A percentile compares a stretch with the other conserved stretches of the same genome.
These are phyloP conservation scores for Ectobius pallidus DNA, from an alignment of 2,888 invertebrate genomes.

Conservation along the genomic window DNA sequence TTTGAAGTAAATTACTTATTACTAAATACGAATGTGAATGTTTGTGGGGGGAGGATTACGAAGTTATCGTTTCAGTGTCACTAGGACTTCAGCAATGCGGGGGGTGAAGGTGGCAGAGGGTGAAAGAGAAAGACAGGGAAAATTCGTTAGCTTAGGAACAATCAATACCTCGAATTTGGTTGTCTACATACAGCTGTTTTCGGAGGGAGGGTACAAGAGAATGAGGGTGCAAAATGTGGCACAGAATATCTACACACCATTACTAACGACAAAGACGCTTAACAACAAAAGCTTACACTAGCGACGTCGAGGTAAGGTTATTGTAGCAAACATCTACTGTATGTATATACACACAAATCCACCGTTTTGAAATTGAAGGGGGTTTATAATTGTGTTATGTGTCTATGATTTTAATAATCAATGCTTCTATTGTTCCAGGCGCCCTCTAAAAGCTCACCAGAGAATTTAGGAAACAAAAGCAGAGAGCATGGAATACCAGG, in stretches of 20 bases:
- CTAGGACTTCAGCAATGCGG: no score
- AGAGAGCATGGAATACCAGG: slow-evolving; percentile 5
- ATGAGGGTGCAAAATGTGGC: background rate
- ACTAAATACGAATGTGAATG: background rate
- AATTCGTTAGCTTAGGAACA: background rate
- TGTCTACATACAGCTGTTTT: no score
- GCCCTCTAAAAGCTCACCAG: background rate
- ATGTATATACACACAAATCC: background rate
- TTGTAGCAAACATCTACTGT: no score
- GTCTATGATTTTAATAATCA: slow-evolving; percentile 25
- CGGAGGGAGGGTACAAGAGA: no score
- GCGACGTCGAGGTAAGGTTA: background rate
- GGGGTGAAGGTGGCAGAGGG: no score
- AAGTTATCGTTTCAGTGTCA: slow-evolving; percentile 5
- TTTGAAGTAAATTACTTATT: background rate
- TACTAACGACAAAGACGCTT: background rate
- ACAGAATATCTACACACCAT: background rate
- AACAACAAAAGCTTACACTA: background rate
- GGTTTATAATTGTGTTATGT: slow-evolving; percentile 27
- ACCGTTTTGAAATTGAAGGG: slow-evolving; percentile 5
- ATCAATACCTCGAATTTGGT: background rate
- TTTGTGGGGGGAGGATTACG: background rate
- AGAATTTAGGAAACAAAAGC: slow-evolving; percentile 1
- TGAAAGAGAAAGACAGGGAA: background rate
- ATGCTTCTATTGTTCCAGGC: slow-evolving; percentile 14